These are phyloP conservation scores for Trichomycterus rosablanca DNA, from an alignment of 2,113 vertebrate species.

Conservation along the genomic window DNA sequence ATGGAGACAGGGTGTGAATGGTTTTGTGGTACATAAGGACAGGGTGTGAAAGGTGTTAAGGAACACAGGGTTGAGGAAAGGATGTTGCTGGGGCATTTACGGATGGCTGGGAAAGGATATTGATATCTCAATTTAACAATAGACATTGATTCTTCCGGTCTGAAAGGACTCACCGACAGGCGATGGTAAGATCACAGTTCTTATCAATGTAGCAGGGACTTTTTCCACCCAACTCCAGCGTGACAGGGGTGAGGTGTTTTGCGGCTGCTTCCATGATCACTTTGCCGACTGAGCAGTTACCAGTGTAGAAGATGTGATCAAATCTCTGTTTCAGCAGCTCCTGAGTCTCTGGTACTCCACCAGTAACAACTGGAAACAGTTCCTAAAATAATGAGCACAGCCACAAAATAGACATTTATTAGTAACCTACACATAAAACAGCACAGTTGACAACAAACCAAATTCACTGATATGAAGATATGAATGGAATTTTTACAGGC, in stretches of 20 bases:
- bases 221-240: slow-evolving; percentile 90
- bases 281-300: slow-evolving; percentile 73
- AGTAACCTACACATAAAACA: neutral
- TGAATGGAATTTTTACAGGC: too few species aligned
- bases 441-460: too few species aligned
- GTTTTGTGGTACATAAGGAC: too few species aligned
- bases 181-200: slow-evolving; percentile 75
- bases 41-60: too few species aligned
- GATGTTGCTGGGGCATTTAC: too few species aligned
- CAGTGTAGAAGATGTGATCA: slow-evolving; percentile 90
- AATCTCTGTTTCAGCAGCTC: slow-evolving; percentile 80
- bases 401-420: neutral
- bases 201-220: slow-evolving; percentile 91
- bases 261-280: slow-evolving; percentile 83
- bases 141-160: too few species aligned
- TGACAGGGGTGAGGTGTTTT: slow-evolving; percentile 84
- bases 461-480: too few species aligned
- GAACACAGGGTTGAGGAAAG: too few species aligned
- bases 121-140: too few species aligned
- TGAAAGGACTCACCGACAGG: slow-evolving; percentile 74
- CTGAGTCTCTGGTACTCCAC: slow-evolving; percentile 80
- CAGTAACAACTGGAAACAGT: slow-evolving; percentile 77
- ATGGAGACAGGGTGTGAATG: too few species aligned
- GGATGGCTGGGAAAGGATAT: too few species aligned
- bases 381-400: slow-evolving; percentile 60